Evolutionary conservation across 2,888 invertebrate genomes (phyloP), one percentile per base, ranked within the genome.

Genomic region (Villa cingulata): DNA sequence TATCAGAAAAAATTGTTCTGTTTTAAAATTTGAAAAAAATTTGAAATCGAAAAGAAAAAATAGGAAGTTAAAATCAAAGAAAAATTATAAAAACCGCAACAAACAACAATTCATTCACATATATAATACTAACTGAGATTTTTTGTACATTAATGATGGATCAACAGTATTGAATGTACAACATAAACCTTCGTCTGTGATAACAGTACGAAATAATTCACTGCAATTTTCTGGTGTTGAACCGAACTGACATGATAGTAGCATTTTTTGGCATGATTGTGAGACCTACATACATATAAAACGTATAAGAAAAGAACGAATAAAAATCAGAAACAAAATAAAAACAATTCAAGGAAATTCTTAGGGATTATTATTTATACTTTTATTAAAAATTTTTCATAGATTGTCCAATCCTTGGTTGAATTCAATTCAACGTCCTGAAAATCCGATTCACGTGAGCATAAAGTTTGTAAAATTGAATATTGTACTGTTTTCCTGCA

Each of bases 181-280:
- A 61, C 88, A 89, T 1, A 86, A 73, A 0, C 88, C 88, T 62
- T 87, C 86, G 57, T 89, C 88, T 0, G 88, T 87, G 47, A 86
- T 69, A 39, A 83, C 77, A 0, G 81, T 76, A 57, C 80, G 81
- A 64, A 88, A 87, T 49, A 84, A 60, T 39, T 79, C 74, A 14
- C 74, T 70, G 57, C 88, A 88, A 50, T 76, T 74, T 54, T 73
- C 69, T 1, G 58, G 59, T 9, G 70, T 67, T 0, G 76, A 76
- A 58, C 78, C 76, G 79, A 85, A 86, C 49, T 70, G 62, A 58
- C 88, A 88, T 19, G 71, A 60, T 4, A 77, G 71, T 15, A 88
- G 58, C 77, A 87, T 78, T 54, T 83, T 80, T 2, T 73, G 69
- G 58, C 87, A 87, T 0, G 81, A 76, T 56, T 84, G 85, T 0